Evolutionary conservation across 2,888 invertebrate species (phyloP).

Genomic region (Nebria brevicollis): DNA sequence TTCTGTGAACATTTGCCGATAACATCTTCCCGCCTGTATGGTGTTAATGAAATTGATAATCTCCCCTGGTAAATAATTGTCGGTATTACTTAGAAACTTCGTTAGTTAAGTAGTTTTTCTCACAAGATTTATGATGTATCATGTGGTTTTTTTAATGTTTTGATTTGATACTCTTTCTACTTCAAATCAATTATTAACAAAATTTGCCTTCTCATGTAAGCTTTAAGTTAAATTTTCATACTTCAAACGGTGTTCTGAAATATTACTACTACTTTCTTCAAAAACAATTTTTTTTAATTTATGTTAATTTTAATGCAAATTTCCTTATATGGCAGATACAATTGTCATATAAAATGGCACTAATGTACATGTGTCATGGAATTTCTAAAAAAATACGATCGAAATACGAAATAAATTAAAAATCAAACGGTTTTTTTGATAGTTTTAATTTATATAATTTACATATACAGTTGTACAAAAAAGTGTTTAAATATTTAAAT

Average conservation of each 20-base stretch:
- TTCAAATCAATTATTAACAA: too few species aligned
- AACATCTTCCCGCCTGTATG: slow-evolving; percentile 15
- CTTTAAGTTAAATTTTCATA: too few species aligned
- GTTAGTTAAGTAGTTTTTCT: neutral
- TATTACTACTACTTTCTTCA: too few species aligned
- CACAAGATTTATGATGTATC: neutral
- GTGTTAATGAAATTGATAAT: slow-evolving; percentile 29
- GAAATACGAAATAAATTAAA: neutral
- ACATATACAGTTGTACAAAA: neutral
- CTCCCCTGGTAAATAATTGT: slow-evolving; percentile 8
- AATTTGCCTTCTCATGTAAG: too few species aligned
- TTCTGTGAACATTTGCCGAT: slow-evolving; percentile 2
- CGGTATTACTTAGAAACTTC: slow-evolving; percentile 7
- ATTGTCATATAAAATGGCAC: too few species aligned
- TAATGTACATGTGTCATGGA: neutral
- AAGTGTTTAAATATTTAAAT: neutral
- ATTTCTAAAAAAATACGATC: neutral
- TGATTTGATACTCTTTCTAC: too few species aligned
- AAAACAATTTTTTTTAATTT: too few species aligned
- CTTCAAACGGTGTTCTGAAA: too few species aligned
- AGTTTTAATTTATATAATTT: neutral
- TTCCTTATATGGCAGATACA: too few species aligned
- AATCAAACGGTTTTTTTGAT: neutral
- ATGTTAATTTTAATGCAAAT: too few species aligned
- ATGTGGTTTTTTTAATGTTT: neutral